Conservation (phyloP, 2,888 invertebrate species). For the Deroplatys truncata region DNA sequence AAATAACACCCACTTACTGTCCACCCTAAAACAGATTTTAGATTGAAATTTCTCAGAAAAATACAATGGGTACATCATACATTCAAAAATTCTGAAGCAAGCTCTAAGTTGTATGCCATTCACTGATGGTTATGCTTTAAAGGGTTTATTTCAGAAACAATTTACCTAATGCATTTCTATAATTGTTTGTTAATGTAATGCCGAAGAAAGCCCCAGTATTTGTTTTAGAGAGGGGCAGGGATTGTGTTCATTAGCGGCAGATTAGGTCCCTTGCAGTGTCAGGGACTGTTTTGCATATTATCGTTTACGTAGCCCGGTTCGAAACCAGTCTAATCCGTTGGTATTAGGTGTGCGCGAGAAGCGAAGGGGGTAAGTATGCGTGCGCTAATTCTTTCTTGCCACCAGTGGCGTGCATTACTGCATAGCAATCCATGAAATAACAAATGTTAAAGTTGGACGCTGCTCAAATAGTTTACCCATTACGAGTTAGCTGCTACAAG, state of each 20-base stretch:
- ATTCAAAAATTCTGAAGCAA: too few relatives aligned
- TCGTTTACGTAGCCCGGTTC: not conserved
- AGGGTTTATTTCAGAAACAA: not conserved
- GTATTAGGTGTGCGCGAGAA: not conserved
- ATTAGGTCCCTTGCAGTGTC: not conserved
- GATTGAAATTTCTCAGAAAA: too few relatives aligned
- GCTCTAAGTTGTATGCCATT: too few relatives aligned
- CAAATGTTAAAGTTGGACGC: too few relatives aligned
- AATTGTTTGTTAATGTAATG: not conserved
- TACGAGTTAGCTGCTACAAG: too few relatives aligned
- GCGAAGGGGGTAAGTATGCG: not conserved
- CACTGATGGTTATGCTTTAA: not conserved
- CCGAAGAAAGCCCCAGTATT: not conserved
- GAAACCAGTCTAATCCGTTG: not conserved
- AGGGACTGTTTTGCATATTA: not conserved
- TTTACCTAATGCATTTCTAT: not conserved
- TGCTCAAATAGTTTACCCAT: too few relatives aligned
- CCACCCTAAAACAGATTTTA: too few relatives aligned
- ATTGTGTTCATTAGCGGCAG: not conserved
- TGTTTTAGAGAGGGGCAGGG: not conserved
- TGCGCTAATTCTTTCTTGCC: not conserved
- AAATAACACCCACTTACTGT: too few relatives aligned
- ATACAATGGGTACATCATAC: too few relatives aligned
- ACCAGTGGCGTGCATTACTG: not conserved
- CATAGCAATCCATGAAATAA: too few relatives aligned